Evolutionary conservation across 2,113 vertebrate species (phyloP).

Genomic region (Forbesichthys agassizii): DNA sequence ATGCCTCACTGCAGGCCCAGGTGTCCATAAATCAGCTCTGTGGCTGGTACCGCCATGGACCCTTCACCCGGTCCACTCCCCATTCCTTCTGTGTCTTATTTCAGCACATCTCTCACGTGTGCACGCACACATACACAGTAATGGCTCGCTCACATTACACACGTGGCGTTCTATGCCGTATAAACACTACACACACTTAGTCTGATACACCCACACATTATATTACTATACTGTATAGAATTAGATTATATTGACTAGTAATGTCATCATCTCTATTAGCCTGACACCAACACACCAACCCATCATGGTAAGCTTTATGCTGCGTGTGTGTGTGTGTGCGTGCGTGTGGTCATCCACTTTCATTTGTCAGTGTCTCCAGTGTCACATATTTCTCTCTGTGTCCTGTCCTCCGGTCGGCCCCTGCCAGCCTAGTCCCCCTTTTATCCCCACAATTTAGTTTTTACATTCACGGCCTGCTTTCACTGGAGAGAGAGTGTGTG

Average conservation of each 20-base stretch:
- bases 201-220: background rate
- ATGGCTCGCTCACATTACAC: background rate
- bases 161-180: background rate
- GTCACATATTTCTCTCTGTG: constrained; percentile 29
- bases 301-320: background rate
- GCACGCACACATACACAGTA: background rate
- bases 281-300: background rate
- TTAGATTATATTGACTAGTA: no score
- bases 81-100: constrained; percentile 11
- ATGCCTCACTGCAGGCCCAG: constrained; percentile 32
- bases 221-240: background rate
- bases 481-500: no score
- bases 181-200: background rate
- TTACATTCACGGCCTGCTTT: constrained; percentile 28
- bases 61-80: constrained; percentile 22
- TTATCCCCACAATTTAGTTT: constrained; percentile 24
- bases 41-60: constrained; percentile 66
- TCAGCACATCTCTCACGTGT: constrained; percentile 1
- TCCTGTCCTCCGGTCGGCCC: constrained; percentile 12
- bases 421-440: constrained; percentile 20
- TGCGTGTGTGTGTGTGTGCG: constrained; percentile 26
- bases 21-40: constrained; percentile 61
- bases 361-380: constrained; percentile 16
- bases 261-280: no score
- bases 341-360: constrained; percentile 34